Evolutionary conservation across 2,888 invertebrate species (phyloP), one percentile per base, ranked within the genome.

Genomic region (Oxyscelio sp.): DNA sequence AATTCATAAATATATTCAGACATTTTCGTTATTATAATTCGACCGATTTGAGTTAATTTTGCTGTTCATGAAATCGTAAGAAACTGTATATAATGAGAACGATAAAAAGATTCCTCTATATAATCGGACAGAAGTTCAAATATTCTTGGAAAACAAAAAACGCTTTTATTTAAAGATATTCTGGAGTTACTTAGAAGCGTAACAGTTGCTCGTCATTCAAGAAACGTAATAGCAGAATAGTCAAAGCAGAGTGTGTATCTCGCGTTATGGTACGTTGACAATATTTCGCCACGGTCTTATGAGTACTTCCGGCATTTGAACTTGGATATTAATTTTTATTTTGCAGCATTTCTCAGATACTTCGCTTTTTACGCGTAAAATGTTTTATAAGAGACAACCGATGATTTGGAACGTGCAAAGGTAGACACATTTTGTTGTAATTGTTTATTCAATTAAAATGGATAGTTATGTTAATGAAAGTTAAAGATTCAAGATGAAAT

Each of bases 181-280:
- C 38, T 66, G 17, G 40, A 66, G 27, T 59, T 45, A 45, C 48
- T 58, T 58, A 31, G 50, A 59, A 70, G 56, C 54, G 58, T 73
- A 58, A 71, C 40, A 73, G 34, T 17, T 52, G 63, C 59, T 74
- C 43, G 52, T 63, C 52, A 74, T 74, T 74, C 63, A 52, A 63
- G 63, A 61, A 54, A 50, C 19, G 27, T 43, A 52, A 74, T 63
- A 40, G 27, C 54, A 74, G 27, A 50, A 61, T 61, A 63, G 40
- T 73, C 15, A 54, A 45, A 58, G 70, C 45, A 31, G 56, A 58
- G 38, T 27, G 54, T 59, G n/a, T n/a, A 52, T 52, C 63, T 63
- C 54, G 43, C n/a, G 74, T 52, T 74, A 74, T 54, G 75, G 65
- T 65, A 75, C 65, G 75, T 75, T 75, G 75, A 75, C 74, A 74